Conservation (phyloP, 2,113 vertebrate genomes). For the pig (Sus scrofa) region DNA sequence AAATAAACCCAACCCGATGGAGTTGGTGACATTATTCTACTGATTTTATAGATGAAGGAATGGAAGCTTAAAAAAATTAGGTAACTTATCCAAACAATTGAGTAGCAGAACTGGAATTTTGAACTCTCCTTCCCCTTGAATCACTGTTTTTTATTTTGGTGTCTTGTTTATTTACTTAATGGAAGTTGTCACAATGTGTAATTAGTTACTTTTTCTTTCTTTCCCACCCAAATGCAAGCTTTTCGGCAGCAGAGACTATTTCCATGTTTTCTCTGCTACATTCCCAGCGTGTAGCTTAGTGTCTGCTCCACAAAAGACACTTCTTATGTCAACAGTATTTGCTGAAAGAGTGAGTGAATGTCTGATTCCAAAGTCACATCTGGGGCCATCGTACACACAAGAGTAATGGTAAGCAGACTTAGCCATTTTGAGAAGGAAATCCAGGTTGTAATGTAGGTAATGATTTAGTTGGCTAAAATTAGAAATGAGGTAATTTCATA, state of each 20-base stretch:
- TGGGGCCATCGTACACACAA: constrained; percentile 7
- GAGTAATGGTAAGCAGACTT: background rate
- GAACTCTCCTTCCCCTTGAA: background rate
- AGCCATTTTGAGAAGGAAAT: background rate
- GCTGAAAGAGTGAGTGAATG: background rate
- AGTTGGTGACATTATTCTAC: background rate
- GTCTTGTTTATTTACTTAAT: constrained; percentile 7
- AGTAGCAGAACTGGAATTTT: constrained; percentile 1
- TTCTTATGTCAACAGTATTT: constrained; percentile 24
- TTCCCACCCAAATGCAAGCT: background rate
- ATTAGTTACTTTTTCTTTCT: background rate
- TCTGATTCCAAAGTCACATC: constrained; percentile 63
- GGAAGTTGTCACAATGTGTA: background rate
- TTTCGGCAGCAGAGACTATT: background rate
- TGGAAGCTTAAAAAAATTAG: constrained; percentile 25
- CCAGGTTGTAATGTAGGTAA: constrained; percentile 61
- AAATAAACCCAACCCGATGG: background rate
- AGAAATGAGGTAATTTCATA: constrained; percentile 77
- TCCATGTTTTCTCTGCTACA: background rate
- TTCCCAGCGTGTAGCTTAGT: background rate
- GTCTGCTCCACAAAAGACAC: background rate
- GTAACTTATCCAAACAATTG: background rate
- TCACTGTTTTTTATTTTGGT: constrained; percentile 25
- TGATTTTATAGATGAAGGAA: background rate
- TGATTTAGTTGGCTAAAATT: constrained; percentile 71